Base-by-base conservation (phyloP, 2,888 invertebrate genomes). In the Drosophila ustulata region DNA sequence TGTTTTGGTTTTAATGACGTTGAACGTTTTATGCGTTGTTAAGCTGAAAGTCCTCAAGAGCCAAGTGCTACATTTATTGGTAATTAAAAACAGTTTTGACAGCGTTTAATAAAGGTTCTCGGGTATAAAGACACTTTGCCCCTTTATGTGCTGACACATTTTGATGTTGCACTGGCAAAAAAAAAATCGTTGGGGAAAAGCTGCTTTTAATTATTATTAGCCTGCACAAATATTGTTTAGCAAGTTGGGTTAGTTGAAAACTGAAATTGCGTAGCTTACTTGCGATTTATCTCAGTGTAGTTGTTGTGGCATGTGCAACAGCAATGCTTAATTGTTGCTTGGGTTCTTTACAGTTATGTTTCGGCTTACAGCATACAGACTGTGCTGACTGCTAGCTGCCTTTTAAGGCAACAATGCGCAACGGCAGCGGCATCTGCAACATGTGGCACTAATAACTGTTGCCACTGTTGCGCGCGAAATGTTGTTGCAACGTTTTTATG, bases 391-490 rank as follows among this genome's bases (percentile, higher is more conserved):
- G 52, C 32, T 46, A 18, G 13, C 45, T 61, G 55, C 41, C 59
- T 30, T 63, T 71, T 61, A 58, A 46, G 67, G 56, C 66, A 59
- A 63, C 74, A 78, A 67, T 69, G 68, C 56, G 26, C 76, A 61
- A 52, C 56, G 71, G 69, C 76, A 52, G n/a, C 32, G 23, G 30
- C 34, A 13, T 34, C 34, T 56, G 56, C 46, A 85, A 85, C 77
- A 85, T 77, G 69, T 80, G 80, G 58, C 78, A 70, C 72, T 80
- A 72, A 78, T 82, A 80, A 72, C 66, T 64, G 68, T 65, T 66
- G 78, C 66, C 69, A 63, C 49, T 51, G 77, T 49, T 50, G 39
- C 53, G 62, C 53, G 41, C 61, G 56, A 68, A 68, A 68, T 77
- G 82, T 78, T 70, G 68, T 71, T 45, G 71, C 70, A 73, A 73